phyloP scores from a whole-genome alignment of 2,888 invertebrate species.

The Drosophila cognata region DNA sequence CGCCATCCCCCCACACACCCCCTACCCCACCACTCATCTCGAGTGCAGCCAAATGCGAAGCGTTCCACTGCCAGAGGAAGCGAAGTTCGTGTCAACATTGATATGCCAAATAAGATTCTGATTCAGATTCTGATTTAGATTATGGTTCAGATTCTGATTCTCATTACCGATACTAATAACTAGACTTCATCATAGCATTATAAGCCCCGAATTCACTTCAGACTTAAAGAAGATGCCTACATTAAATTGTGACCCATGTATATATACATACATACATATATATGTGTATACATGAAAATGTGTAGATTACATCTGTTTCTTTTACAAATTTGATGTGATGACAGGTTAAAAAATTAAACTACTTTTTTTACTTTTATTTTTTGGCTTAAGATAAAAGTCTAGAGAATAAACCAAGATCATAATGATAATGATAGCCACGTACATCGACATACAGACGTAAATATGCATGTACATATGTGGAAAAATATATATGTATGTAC shows the following conservation, averaged over 20 bases:
- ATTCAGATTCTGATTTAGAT: background rate
- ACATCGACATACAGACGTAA: background rate
- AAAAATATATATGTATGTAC: background rate
- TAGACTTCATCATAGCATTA: background rate
- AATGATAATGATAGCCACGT: background rate
- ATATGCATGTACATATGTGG: background rate
- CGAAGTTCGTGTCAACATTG: conserved; percentile 57
- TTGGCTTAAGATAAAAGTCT: background rate
- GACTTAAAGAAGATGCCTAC: background rate
- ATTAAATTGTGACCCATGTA: background rate
- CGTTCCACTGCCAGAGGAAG: conserved; percentile 15
- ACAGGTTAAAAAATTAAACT: background rate
- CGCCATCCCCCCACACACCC: conserved; percentile 15
- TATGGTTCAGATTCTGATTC: conserved; percentile 29
- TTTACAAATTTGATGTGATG: background rate
- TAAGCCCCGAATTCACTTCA: conserved; percentile 3
- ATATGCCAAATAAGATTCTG: conserved; percentile 48
- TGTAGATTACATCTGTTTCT: background rate
- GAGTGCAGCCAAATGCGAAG: conserved; percentile 68
- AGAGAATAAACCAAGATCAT: background rate
- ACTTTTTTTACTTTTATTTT: background rate
- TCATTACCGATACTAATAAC: conserved; percentile 26
- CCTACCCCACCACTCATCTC: background rate
- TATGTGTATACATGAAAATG: background rate
- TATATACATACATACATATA: background rate